These are phyloP conservation scores for Pammene fasciana DNA, from an alignment of 2,888 invertebrate genomes.

Conservation along the genomic window DNA sequence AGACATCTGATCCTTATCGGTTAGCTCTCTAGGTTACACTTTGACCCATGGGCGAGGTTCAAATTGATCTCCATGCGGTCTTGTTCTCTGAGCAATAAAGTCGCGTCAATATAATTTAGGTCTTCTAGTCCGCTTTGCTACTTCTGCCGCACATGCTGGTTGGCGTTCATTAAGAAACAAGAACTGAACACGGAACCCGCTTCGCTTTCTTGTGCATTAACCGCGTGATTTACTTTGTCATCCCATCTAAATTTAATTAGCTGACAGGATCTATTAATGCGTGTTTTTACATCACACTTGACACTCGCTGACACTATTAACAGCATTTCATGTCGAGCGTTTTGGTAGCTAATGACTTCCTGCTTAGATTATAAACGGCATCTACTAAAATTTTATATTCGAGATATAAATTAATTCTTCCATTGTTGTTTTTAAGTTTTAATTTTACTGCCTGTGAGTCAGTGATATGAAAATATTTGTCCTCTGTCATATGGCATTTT, in stretches of 20 bases:
- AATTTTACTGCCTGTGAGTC: neutral
- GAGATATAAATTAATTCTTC: constrained; percentile 7
- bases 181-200: neutral
- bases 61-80: too few relatives aligned
- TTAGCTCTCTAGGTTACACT: neutral
- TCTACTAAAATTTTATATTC: constrained; percentile 11
- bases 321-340: constrained; percentile 22
- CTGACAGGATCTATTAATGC: constrained; percentile 29
- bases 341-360: constrained; percentile 33
- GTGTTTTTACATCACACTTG: constrained; percentile 30
- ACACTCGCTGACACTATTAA: constrained; percentile 25
- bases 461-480: neutral
- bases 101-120: too few relatives aligned
- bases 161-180: too few relatives aligned
- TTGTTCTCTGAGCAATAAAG: too few relatives aligned
- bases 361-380: constrained; percentile 18
- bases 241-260: constrained; percentile 38
- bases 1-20: constrained; percentile 4
- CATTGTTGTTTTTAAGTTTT: constrained; percentile 11
- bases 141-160: too few relatives aligned
- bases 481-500: neutral
- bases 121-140: too few relatives aligned
- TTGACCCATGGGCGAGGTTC: too few relatives aligned
- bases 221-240: constrained; percentile 37
- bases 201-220: constrained; percentile 19